These are phyloP conservation scores for Hydrocynus forskahlii DNA, from an alignment of 2,797 vertebrate species.

Conservation along the genomic window DNA sequence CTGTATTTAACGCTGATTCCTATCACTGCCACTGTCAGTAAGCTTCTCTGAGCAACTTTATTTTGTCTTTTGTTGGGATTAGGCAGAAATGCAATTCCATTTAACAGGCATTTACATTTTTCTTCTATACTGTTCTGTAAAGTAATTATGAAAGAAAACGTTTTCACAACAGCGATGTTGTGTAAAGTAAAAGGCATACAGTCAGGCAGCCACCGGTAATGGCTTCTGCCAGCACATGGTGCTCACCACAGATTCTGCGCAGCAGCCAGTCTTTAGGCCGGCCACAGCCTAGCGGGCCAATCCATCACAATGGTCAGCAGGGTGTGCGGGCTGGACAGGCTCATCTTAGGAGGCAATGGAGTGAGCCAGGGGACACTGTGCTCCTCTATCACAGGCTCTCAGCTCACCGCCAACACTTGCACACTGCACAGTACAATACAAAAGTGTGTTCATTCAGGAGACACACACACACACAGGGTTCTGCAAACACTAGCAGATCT, in stretches of 20 bases:
- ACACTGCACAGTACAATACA: slow-evolving; percentile 3
- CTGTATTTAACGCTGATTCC: too few species aligned
- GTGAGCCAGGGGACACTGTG: slow-evolving; percentile 58
- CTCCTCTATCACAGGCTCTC: slow-evolving; percentile 68
- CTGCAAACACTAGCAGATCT: slow-evolving; percentile 40
- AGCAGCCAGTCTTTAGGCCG: slow-evolving; percentile 46
- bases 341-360: slow-evolving; percentile 68
- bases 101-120: too few species aligned
- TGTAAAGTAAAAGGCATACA: neutral
- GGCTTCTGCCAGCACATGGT: slow-evolving; percentile 26
- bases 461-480: slow-evolving; percentile 1
- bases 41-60: too few species aligned
- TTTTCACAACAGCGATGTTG: neutral
- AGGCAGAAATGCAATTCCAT: too few species aligned
- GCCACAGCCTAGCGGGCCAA: slow-evolving; percentile 43
- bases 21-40: too few species aligned
- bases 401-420: neutral
- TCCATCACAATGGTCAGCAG: slow-evolving; percentile 62
- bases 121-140: too few species aligned
- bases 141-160: too few species aligned
- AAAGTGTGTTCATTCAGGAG: slow-evolving; percentile 4
- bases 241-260: slow-evolving; percentile 43
- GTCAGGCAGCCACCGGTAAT: slow-evolving; percentile 24
- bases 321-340: slow-evolving; percentile 44
- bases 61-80: too few species aligned